Percentiles rank a stretch among this genome's conserved stretches.
phyloP scores from a whole-genome alignment of 2,888 invertebrate species.

The Cosmopolites sordidus region DNA sequence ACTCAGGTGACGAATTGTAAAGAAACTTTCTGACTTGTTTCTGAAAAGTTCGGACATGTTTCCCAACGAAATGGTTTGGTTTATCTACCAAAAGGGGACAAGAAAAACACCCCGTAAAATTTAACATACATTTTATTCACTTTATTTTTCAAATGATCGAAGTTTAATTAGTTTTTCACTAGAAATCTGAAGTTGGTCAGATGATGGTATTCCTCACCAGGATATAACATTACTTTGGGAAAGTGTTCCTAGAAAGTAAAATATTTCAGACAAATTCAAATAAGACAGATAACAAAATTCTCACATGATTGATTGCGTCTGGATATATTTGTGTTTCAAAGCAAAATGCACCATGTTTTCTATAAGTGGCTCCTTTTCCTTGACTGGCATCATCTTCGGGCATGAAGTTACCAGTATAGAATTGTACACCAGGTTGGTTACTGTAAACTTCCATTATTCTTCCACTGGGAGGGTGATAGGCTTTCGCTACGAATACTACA shows the following conservation, averaged over 20 bases:
- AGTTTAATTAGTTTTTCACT: slow-evolving; percentile 22
- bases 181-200: slow-evolving; percentile 45
- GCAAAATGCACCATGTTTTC: slow-evolving; percentile 66
- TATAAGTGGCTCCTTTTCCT: slow-evolving; percentile 37
- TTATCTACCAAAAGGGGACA: too few relatives aligned
- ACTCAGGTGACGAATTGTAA: too few relatives aligned
- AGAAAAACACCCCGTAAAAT: too few relatives aligned
- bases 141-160: too few relatives aligned
- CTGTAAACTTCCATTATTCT: slow-evolving; percentile 67
- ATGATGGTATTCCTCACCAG: slow-evolving; percentile 69
- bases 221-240: slow-evolving; percentile 66
- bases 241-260: slow-evolving; percentile 62
- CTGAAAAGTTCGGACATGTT: too few relatives aligned
- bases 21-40: too few relatives aligned
- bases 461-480: slow-evolving; percentile 64
- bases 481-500: slow-evolving; percentile 60
- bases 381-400: slow-evolving; percentile 52
- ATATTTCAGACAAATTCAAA: slow-evolving; percentile 11
- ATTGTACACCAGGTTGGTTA: slow-evolving; percentile 86
- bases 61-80: too few relatives aligned
- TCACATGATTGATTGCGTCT: slow-evolving; percentile 80
- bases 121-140: too few relatives aligned
- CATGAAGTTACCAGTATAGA: slow-evolving; percentile 78
- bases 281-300: slow-evolving; percentile 41
- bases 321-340: slow-evolving; percentile 91